Percentiles rank a stretch among this genome's conserved stretches.
These are phyloP conservation scores for Merops nubicus DNA, from an alignment of 2,113 vertebrate species.

Conservation along the genomic window DNA sequence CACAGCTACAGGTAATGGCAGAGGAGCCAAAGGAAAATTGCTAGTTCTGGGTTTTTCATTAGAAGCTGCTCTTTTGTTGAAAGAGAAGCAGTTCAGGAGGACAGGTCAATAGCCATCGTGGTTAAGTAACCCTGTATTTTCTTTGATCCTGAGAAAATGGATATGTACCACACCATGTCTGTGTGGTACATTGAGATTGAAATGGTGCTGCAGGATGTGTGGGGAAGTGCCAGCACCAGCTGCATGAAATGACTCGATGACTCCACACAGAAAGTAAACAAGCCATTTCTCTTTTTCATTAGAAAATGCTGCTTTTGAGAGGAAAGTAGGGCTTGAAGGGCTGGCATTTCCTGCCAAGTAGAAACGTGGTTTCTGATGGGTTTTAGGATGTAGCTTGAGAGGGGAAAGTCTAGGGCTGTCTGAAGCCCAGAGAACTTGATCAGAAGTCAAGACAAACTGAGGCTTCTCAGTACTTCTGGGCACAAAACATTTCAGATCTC, in stretches of 20 bases:
- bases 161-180: not conserved
- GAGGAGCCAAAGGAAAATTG: not conserved
- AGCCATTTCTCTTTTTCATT: not conserved
- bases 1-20: not conserved
- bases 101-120: fast-evolving
- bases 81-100: not conserved
- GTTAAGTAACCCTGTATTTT: not conserved
- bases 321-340: not conserved
- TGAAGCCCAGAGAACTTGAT: not conserved
- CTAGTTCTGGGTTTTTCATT: not conserved
- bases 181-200: not conserved
- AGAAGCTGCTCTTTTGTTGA: not conserved
- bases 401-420: not conserved
- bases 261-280: not conserved
- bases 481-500: not conserved
- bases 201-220: not conserved
- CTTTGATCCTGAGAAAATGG: not conserved
- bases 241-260: not conserved
- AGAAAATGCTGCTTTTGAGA: not conserved
- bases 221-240: not conserved
- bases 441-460: not conserved
- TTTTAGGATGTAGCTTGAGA: not conserved
- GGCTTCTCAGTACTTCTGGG: not conserved
- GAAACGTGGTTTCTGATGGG: not conserved
- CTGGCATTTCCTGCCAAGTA: not conserved